Conservation (phyloP, 2,797 vertebrate species). For the Malacoctenus gilli region DNA sequence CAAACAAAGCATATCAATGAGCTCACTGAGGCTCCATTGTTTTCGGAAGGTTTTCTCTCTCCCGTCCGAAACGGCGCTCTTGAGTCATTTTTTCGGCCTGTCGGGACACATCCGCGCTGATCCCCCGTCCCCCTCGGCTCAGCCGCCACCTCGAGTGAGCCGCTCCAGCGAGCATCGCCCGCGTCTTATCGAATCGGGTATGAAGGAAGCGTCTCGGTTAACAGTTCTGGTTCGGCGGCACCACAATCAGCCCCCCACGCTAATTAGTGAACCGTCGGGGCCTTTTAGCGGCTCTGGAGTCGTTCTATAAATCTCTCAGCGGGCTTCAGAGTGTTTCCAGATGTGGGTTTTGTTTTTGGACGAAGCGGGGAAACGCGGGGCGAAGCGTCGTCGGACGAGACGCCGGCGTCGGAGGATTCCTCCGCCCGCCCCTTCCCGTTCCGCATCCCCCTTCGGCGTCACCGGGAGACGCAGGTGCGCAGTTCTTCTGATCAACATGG, state of each 20-base stretch:
- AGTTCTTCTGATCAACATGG: no score
- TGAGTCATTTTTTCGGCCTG: slow-evolving; percentile 62
- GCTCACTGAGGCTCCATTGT: slow-evolving; percentile 43
- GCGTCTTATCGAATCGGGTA: slow-evolving; percentile 13
- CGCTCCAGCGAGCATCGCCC: slow-evolving; percentile 16
- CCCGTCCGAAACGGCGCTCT: slow-evolving; percentile 13
- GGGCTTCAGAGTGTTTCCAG: slow-evolving; percentile 31
- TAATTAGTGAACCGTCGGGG: slow-evolving; percentile 25
- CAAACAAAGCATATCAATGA: slow-evolving; percentile 42
- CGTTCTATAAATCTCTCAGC: slow-evolving; percentile 26
- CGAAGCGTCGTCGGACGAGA: no score
- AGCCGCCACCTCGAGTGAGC: slow-evolving; percentile 26
- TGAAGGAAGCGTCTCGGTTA: no score
- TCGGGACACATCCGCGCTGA: slow-evolving; percentile 44
- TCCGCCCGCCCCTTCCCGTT: no score
- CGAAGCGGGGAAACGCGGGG: slow-evolving; percentile 19
- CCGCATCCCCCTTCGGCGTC: no score
- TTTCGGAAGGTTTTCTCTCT: slow-evolving; percentile 53
- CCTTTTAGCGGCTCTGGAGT: slow-evolving; percentile 21
- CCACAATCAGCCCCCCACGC: slow-evolving; percentile 23
- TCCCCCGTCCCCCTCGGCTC: slow-evolving; percentile 23
- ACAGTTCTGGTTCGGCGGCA: slow-evolving; percentile 17
- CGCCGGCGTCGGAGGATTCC: no score
- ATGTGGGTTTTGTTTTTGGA: slow-evolving; percentile 34
- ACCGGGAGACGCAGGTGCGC: no score